These are phyloP conservation scores for Thecocarcelia acutangulata DNA, from an alignment of 2,888 invertebrate genomes.

Conservation along the genomic window DNA sequence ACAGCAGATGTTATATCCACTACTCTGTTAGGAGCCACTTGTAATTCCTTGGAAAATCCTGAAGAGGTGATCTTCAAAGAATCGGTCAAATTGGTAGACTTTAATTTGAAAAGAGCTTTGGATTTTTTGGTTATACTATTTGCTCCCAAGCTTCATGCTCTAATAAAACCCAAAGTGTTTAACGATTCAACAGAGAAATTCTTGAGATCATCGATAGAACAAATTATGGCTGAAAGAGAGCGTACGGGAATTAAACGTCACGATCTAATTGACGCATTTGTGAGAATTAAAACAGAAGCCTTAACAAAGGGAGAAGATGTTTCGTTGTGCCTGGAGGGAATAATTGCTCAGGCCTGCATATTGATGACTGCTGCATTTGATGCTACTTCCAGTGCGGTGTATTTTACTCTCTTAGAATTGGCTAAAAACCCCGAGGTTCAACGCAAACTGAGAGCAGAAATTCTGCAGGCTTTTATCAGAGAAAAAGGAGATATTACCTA, in stretches of 20 bases:
- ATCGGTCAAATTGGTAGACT: neutral
- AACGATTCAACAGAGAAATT: conserved; percentile 4
- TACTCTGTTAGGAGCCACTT: conserved; percentile 74
- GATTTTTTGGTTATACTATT: conserved; percentile 27
- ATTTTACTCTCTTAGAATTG: conserved; percentile 80
- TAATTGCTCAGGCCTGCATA: conserved; percentile 77
- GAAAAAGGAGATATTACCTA: conserved; percentile 80
- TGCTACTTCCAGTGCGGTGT: conserved; percentile 80
- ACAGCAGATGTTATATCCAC: conserved; percentile 77
- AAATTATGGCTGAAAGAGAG: conserved; percentile 20
- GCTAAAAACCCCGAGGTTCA: conserved; percentile 80
- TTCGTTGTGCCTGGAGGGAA: neutral
- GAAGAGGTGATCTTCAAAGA: neutral
- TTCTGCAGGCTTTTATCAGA: conserved; percentile 76
- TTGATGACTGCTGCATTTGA: conserved; percentile 80
- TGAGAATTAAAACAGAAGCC: conserved; percentile 30
- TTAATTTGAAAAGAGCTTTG: conserved; percentile 24
- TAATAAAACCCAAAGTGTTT: neutral
- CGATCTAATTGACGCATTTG: conserved; percentile 46
- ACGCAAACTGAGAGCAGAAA: conserved; percentile 80
- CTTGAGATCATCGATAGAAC: neutral
- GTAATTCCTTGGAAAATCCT: conserved; percentile 73
- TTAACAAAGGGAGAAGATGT: conserved; percentile 4
- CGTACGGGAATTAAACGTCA: neutral
- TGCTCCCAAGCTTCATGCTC: conserved; percentile 11